Evolutionary conservation across 2,888 invertebrate genomes (phyloP).

Genomic region (Drosophila melanocephala): DNA sequence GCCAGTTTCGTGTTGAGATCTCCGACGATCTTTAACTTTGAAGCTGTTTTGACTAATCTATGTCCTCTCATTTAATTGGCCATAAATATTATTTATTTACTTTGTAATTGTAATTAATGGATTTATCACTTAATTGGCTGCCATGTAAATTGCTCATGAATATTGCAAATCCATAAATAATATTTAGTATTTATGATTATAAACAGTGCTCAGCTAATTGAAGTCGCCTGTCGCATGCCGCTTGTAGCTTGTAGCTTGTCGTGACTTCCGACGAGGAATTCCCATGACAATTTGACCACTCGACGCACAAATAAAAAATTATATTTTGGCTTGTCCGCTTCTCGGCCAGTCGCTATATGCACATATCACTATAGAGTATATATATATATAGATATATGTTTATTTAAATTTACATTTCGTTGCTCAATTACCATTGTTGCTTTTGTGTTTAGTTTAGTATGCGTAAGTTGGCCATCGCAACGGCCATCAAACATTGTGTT

Average conservation of each 20-base stretch:
- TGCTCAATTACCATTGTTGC: conserved; percentile 20
- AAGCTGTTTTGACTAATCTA: conserved; percentile 11
- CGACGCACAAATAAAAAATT: conserved; percentile 45
- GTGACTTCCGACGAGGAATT: conserved; percentile 32
- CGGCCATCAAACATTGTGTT: conserved; percentile 60
- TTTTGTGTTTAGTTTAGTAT: conserved; percentile 11
- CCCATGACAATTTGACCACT: conserved; percentile 34
- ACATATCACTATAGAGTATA: conserved; percentile 19
- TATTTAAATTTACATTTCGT: conserved; percentile 45
- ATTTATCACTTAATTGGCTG: conserved; percentile 53
- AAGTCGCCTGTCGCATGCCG: conserved; percentile 4
- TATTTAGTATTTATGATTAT: conserved; percentile 15
- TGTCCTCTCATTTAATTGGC: conserved; percentile 12
- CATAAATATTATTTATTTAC: conserved; percentile 37
- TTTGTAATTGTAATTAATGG: conserved; percentile 26
- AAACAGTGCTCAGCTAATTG: conserved; percentile 34
- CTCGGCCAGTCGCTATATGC: conserved; percentile 17
- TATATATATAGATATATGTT: conserved; percentile 12
- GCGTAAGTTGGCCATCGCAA: conserved; percentile 48
- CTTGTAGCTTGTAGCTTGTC: conserved; percentile 7
- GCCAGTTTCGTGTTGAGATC: conserved; percentile 12
- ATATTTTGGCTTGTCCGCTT: conserved; percentile 34
- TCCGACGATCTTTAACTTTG: background rate
- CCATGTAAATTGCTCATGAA: conserved; percentile 32
- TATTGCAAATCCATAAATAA: conserved; percentile 45